Conservation (phyloP, 2,888 invertebrate species). For the Apotomis turbidana region DNA sequence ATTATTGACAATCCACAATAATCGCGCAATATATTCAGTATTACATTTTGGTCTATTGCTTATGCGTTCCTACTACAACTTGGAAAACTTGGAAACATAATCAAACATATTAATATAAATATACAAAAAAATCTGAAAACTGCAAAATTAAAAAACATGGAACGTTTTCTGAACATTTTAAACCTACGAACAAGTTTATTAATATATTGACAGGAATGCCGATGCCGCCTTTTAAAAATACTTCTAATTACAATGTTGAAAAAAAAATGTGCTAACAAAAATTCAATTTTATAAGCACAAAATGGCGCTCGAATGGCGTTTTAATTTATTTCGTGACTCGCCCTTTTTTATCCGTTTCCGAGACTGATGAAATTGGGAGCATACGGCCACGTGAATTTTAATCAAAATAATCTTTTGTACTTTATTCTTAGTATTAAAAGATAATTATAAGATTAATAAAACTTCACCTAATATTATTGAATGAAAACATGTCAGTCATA, state of each 20-base stretch:
- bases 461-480: too few relatives aligned
- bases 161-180: background rate
- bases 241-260: background rate
- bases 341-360: constrained; percentile 30
- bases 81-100: too few relatives aligned
- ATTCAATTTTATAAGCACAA: constrained; percentile 20
- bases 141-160: background rate
- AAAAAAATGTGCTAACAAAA: background rate
- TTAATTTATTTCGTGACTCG: constrained; percentile 38
- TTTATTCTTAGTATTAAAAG: background rate
- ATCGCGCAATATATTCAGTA: too few relatives aligned
- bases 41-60: too few relatives aligned
- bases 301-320: constrained; percentile 26
- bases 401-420: constrained; percentile 6
- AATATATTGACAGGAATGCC: background rate
- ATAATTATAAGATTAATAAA: too few relatives aligned
- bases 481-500: too few relatives aligned
- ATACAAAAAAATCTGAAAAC: background rate
- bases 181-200: background rate
- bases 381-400: constrained; percentile 15
- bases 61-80: too few relatives aligned
- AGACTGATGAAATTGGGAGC: constrained; percentile 17
- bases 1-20: too few relatives aligned
- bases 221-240: background rate
- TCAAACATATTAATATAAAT: too few relatives aligned